Evolutionary conservation across 2,113 vertebrate species (phyloP).

Genomic region (Sinosuthora webbiana): DNA sequence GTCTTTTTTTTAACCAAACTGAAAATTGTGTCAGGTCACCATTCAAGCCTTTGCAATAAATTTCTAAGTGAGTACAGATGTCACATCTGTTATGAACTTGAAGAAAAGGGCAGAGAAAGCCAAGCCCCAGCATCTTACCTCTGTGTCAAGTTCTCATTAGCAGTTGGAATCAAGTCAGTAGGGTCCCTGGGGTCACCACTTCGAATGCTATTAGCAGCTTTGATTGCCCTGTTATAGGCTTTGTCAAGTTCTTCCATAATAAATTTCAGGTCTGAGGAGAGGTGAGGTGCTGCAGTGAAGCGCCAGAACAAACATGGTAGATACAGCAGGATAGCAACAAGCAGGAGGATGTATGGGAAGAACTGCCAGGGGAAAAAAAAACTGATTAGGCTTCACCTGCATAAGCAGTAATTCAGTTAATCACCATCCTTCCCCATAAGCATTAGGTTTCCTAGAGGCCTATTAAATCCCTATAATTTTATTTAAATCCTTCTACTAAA

Average conservation of each 20-base stretch:
- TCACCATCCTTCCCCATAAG: neutral
- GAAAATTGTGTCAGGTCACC: neutral
- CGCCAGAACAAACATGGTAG: conserved; percentile 89
- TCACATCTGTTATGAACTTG: neutral
- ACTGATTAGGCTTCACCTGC: neutral
- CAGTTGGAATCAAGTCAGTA: neutral
- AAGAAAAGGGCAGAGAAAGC: neutral
- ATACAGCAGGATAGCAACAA: conserved; percentile 87
- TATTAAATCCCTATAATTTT: neutral
- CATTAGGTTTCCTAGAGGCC: neutral
- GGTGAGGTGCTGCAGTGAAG: conserved; percentile 86
- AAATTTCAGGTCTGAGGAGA: conserved; percentile 92
- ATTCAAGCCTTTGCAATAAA: neutral
- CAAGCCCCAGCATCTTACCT: conserved; percentile 58
- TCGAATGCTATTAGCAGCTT: conserved; percentile 79
- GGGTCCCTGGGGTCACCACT: conserved; percentile 69
- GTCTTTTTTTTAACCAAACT: neutral
- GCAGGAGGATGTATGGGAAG: conserved; percentile 91
- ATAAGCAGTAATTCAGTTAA: neutral
- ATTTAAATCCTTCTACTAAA: neutral
- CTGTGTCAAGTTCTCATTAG: conserved; percentile 64
- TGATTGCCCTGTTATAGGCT: conserved; percentile 90
- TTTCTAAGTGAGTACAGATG: neutral
- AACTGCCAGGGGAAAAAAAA: conserved; percentile 75
- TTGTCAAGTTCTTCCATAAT: conserved; percentile 97